Base-by-base conservation (phyloP, 2,113 vertebrate species). In the Oceanites oceanicus region DNA sequence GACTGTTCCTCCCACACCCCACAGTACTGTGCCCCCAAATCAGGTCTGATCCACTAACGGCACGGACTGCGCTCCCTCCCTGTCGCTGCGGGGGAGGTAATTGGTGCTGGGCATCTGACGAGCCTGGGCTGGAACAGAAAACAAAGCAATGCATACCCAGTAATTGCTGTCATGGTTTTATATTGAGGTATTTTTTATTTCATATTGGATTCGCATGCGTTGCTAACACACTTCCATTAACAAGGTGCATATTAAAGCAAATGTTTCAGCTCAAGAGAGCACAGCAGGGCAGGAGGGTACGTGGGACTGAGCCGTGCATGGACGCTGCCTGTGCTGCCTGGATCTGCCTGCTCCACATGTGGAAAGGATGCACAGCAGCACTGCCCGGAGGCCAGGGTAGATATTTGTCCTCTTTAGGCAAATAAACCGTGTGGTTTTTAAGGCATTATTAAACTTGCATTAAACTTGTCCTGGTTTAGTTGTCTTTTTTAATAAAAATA, bases 21-120 rank as follows among this genome's bases (percentile, higher is more conserved):
- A n/a, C 15, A 73, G 52, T 2, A 17, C n/a, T 78, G 42, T 6
- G 6, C 42, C 19, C 7, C 7, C 21, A 58, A 11, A 79, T 26
- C 36, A 83, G 45, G 15, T 49, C 53, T 49, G 49, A 55, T 17
- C 30, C 38, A 29, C 52, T 3, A 11, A 29, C 38, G n/a, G 36
- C 52, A 75, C 2, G 7, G 42, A 10, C 21, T 36, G 18, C 0
- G 0, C 10, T 80, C 25, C 9, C 18, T 53, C 27, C 47, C 18
- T 22, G 44, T 9, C 3, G 0, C 26, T 26, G 30, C 0, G 0
- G 8, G 36, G 26, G 10, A 30, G 27, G 45, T 2, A 17, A 56
- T 3, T 1, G 0, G 27, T 67, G 76, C 22, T n/a, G 49, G 21
- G 25, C 10, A 17, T 15, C 18, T 9, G 17, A 32, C 0, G 3